These are phyloP conservation scores for Malthinus seriepunctatus DNA, from an alignment of 2,888 invertebrate genomes.

Conservation along the genomic window DNA sequence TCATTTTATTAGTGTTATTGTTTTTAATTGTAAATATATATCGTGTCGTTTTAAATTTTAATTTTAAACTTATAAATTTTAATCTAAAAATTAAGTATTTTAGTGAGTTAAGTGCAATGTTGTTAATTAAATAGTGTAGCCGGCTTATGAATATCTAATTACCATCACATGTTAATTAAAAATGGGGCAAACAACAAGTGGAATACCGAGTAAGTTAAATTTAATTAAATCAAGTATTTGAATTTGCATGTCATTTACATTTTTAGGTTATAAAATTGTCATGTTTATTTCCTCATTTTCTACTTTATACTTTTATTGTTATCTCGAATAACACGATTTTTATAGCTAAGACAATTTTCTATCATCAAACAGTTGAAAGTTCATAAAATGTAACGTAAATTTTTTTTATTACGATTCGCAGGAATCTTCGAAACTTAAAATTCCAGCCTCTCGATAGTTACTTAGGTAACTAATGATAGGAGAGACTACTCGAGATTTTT, in stretches of 20 bases:
- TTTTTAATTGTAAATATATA: neutral
- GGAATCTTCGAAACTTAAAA: too few relatives aligned
- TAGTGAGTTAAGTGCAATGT: slow-evolving; percentile 12
- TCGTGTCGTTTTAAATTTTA: neutral
- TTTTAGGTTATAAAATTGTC: slow-evolving; percentile 9
- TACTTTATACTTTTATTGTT: neutral
- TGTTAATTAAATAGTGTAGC: slow-evolving; percentile 12
- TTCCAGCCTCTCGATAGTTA: too few relatives aligned
- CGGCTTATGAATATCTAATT: slow-evolving; percentile 9
- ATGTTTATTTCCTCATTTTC: neutral
- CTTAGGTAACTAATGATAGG: too few relatives aligned
- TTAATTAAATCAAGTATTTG: slow-evolving; percentile 8
- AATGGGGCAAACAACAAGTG: slow-evolving; percentile 43
- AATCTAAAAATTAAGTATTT: neutral
- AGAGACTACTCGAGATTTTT: too few relatives aligned
- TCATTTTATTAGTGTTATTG: neutral
- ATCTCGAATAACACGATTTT: too few relatives aligned
- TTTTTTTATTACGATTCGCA: too few relatives aligned
- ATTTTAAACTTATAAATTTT: neutral
- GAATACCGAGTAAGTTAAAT: slow-evolving; percentile 39
- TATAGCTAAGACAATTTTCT: too few relatives aligned
- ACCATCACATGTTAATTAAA: slow-evolving; percentile 17
- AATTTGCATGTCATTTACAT: slow-evolving; percentile 15
- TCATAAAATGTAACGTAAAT: too few relatives aligned
- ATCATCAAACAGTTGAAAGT: too few relatives aligned